A percentile compares a stretch with the other conserved stretches of the same genome.
These are phyloP conservation scores for Hippasteria phrygiana DNA, from an alignment of 53 echinoderm and acorn worm genomes.

Conservation along the genomic window DNA sequence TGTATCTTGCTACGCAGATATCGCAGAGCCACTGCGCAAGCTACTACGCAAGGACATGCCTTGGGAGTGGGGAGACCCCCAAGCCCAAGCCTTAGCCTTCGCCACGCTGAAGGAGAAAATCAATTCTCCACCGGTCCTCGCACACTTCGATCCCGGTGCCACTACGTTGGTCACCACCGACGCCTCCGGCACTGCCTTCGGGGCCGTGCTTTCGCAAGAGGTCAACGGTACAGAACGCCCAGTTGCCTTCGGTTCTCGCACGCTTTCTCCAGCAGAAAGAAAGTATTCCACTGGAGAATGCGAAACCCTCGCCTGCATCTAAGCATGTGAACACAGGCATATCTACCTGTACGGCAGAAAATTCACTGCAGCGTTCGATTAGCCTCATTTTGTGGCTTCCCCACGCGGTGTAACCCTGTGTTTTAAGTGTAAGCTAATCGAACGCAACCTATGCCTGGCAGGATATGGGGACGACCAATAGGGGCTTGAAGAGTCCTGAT, in stretches of 20 bases:
- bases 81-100: too few relatives aligned
- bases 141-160: slow-evolving; percentile 57
- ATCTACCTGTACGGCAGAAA: slow-evolving; percentile 64
- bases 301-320: slow-evolving; percentile 64
- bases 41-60: slow-evolving; percentile 56
- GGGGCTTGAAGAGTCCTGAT: too few relatives aligned
- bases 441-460: too few relatives aligned
- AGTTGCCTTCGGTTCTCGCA: slow-evolving; percentile 62
- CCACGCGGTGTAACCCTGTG: too few relatives aligned
- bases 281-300: slow-evolving; percentile 68
- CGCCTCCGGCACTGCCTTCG: slow-evolving; percentile 61
- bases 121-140: slow-evolving; percentile 52
- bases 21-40: slow-evolving; percentile 67
- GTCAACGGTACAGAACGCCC: slow-evolving; percentile 59
- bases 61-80: slow-evolving; percentile 41
- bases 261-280: slow-evolving; percentile 57
- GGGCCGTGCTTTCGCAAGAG: slow-evolving; percentile 63
- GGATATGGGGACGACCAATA: too few relatives aligned
- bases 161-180: slow-evolving; percentile 62
- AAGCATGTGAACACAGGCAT: slow-evolving; percentile 70
- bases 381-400: too few relatives aligned
- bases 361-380: too few relatives aligned
- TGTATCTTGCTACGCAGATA: slow-evolving; percentile 48
- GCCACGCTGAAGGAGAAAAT: slow-evolving; percentile 56
- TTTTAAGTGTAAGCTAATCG: too few relatives aligned